Conservation (phyloP, 2,113 vertebrate species). For the Gymnocephalus cernua region DNA sequence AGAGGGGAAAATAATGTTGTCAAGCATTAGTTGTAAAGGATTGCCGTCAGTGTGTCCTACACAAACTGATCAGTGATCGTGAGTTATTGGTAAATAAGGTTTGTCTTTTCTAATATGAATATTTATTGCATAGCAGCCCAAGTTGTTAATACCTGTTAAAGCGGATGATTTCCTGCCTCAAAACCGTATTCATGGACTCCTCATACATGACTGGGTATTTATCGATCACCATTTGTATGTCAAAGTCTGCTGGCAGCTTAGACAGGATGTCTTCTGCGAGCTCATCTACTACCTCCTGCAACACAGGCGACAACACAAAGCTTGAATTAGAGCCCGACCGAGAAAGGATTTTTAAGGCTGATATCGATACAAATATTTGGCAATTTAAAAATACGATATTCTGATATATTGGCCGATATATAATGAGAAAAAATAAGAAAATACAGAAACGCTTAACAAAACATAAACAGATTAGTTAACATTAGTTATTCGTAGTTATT, state of each 20-base stretch:
- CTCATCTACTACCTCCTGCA: constrained; percentile 91
- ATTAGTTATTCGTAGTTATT: no score
- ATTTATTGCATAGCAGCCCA: background rate
- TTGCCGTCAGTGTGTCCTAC: background rate
- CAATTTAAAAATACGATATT: no score
- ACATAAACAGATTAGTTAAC: no score
- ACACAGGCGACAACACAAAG: background rate
- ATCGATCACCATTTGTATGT: constrained; percentile 85
- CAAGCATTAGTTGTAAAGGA: background rate
- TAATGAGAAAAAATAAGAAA: no score
- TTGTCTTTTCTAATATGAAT: background rate
- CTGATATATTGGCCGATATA: no score
- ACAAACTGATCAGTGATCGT: background rate
- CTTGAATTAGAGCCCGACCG: no score
- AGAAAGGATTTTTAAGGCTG: no score
- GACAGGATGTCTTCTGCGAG: constrained; percentile 90
- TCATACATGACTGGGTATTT: constrained; percentile 91
- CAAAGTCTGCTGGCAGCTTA: constrained; percentile 89
- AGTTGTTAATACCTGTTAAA: constrained; percentile 89
- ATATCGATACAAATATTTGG: no score
- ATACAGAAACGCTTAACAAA: no score
- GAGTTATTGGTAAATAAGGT: background rate
- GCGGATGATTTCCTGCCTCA: constrained; percentile 92
- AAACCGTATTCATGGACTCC: constrained; percentile 96
- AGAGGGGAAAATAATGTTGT: constrained; percentile 1